Evolutionary conservation across 2,888 invertebrate genomes (phyloP).

Genomic region (Lochmaea crataegi): DNA sequence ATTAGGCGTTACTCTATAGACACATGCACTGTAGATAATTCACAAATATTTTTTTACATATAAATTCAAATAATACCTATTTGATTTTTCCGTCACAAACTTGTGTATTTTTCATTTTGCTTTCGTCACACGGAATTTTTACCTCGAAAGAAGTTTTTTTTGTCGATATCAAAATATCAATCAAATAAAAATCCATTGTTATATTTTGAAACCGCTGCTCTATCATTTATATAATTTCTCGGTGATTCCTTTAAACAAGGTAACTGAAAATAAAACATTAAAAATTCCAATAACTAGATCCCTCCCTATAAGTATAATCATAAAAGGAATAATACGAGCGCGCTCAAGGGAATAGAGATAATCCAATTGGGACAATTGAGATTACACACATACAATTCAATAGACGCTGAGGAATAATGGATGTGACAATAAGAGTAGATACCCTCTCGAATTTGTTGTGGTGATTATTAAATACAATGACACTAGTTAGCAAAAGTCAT

Average conservation of each 20-base stretch:
- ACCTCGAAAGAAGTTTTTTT: no score
- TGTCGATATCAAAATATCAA: no score
- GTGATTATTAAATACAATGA: constrained; percentile 49
- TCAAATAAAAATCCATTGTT: no score
- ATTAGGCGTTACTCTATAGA: no score
- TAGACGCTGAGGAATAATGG: constrained; percentile 14
- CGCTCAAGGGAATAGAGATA: constrained; percentile 20
- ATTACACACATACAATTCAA: constrained; percentile 15
- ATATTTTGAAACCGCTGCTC: no score
- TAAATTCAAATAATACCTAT: no score
- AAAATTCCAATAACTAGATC: constrained; percentile 6
- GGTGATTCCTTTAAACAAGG: not conserved
- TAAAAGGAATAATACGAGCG: constrained; percentile 5
- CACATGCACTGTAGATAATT: no score
- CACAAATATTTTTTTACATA: no score
- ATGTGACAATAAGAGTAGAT: constrained; percentile 21
- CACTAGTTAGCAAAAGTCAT: constrained; percentile 55
- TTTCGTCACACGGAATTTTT: no score
- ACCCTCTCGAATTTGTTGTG: constrained; percentile 23
- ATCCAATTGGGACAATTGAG: constrained; percentile 19
- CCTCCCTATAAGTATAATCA: constrained; percentile 1
- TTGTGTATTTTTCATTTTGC: no score
- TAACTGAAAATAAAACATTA: constrained; percentile 2
- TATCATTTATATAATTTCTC: no score
- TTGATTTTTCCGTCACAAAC: no score